Evolutionary conservation across 2,888 invertebrate species (phyloP).

Genomic region (Hartigia nigra): DNA sequence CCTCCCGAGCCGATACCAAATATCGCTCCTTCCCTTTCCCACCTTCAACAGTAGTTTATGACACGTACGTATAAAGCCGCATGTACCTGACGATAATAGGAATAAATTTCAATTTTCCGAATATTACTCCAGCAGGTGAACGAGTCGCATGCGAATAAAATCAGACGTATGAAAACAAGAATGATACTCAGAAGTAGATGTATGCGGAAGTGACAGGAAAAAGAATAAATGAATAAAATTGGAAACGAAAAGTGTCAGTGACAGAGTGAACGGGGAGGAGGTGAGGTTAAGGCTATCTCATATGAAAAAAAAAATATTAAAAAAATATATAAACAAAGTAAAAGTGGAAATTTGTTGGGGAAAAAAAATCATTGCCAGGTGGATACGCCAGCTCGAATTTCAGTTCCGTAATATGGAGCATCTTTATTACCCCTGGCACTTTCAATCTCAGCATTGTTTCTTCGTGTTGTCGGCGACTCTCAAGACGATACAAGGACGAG

Average conservation of each 20-base stretch:
- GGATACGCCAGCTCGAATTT: background rate
- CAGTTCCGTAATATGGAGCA: background rate
- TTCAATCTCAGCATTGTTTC: background rate
- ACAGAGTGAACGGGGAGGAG: background rate
- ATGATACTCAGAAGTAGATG: background rate
- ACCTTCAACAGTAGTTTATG: background rate
- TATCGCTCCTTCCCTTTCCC: background rate
- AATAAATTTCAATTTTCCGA: no score
- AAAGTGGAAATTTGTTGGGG: background rate
- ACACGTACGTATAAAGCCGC: background rate
- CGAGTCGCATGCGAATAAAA: background rate
- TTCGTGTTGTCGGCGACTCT: no score
- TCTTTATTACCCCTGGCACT: background rate
- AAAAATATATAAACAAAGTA: background rate
- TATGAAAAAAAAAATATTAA: no score
- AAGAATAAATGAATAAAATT: background rate
- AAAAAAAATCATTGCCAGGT: background rate
- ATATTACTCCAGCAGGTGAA: background rate
- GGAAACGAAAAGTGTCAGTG: background rate
- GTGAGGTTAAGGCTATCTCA: background rate
- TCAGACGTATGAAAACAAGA: background rate
- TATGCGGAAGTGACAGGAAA: background rate
- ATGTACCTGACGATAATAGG: no score
- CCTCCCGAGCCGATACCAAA: background rate
- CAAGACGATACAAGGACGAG: no score